Conservation (phyloP, 1,140 invertebrate species). For the Pseudomyrmex gracilis region DNA sequence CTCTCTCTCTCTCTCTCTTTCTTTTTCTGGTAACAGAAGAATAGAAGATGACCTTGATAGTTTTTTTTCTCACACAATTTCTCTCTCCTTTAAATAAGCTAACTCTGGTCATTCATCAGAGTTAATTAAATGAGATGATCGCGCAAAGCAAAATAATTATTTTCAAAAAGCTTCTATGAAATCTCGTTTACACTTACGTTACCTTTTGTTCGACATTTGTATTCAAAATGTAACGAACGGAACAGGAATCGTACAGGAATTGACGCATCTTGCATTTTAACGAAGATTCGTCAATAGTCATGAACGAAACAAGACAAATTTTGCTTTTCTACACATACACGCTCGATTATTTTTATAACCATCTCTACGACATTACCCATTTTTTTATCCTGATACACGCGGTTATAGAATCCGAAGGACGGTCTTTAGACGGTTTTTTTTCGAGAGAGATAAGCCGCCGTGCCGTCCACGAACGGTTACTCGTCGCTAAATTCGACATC, state of each 20-base stretch:
- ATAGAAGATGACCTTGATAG: neutral
- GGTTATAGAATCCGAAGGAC: constrained; percentile 48
- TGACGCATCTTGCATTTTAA: constrained; percentile 75
- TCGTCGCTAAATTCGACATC: constrained; percentile 28
- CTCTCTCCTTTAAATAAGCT: too few species aligned
- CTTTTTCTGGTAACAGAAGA: too few species aligned
- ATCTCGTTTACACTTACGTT: neutral
- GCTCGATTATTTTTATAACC: constrained; percentile 55
- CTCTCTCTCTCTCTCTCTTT: too few species aligned
- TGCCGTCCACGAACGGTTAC: neutral
- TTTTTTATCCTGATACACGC: constrained; percentile 20
- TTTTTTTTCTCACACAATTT: neutral
- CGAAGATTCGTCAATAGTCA: neutral
- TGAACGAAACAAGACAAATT: constrained; percentile 8
- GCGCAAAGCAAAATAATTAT: neutral
- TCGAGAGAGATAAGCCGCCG: neutral
- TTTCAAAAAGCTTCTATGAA: neutral
- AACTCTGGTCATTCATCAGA: neutral
- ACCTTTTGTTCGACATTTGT: constrained; percentile 59
- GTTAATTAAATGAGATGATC: neutral
- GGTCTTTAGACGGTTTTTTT: constrained; percentile 45
- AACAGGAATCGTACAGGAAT: constrained; percentile 66
- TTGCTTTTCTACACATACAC: neutral
- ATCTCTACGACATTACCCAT: neutral
- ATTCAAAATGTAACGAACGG: constrained; percentile 69